Conservation (phyloP, 2,888 invertebrate species). For the Mesorhabditis spiculigera region DNA sequence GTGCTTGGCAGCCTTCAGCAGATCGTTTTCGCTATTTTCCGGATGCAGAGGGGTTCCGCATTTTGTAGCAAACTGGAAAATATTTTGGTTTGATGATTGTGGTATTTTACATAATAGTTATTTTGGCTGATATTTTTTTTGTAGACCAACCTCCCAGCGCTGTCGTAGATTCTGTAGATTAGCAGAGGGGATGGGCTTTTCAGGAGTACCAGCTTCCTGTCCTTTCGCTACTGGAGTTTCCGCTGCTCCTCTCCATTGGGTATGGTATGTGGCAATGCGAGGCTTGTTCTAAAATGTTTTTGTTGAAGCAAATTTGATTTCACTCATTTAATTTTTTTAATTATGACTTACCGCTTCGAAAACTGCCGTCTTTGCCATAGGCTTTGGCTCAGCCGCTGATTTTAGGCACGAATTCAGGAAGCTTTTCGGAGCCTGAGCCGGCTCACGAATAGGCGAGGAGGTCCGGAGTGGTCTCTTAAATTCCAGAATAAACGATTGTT, state of each 20-base stretch:
- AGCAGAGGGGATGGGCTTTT: slow-evolving; percentile 8
- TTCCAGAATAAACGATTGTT: no score
- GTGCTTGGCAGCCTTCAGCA: slow-evolving; percentile 32
- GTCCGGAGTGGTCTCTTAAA: no score
- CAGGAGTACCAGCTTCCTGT: slow-evolving; percentile 18
- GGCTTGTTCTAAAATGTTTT: not conserved
- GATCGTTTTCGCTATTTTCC: slow-evolving; percentile 35
- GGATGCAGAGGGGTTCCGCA: slow-evolving; percentile 51
- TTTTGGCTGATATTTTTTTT: no score
- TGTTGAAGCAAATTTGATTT: no score
- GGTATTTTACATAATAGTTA: no score
- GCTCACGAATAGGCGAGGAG: no score
- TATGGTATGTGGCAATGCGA: slow-evolving; percentile 12
- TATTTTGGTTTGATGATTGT: not conserved
- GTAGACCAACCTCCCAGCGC: slow-evolving; percentile 31
- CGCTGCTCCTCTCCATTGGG: slow-evolving; percentile 35
- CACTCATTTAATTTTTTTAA: no score
- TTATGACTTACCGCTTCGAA: no score
- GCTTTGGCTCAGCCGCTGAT: no score
- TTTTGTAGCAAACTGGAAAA: slow-evolving; percentile 35
- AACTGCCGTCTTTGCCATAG: no score
- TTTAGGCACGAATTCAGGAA: no score
- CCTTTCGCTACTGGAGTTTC: slow-evolving; percentile 38
- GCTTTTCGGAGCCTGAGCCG: no score
- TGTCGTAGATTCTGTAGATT: slow-evolving; percentile 31